phyloP scores from a whole-genome alignment of 2,888 invertebrate genomes.

The Augochlorella aurata region DNA sequence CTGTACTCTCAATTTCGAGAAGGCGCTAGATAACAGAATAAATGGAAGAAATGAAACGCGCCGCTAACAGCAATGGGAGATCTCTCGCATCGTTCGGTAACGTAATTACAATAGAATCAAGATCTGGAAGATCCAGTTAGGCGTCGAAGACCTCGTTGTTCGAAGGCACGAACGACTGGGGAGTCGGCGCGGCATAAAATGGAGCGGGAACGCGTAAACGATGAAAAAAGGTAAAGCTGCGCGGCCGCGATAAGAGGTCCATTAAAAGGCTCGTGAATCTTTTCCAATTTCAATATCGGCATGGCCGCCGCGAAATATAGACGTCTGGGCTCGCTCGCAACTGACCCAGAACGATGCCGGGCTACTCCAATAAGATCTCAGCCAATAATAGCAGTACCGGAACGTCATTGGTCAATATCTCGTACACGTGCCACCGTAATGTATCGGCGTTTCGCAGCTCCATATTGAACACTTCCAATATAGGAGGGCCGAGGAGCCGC shows the following conservation, averaged over 20 bases:
- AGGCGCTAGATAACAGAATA: no score
- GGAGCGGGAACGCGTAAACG: not conserved
- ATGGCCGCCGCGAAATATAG: conserved; percentile 44
- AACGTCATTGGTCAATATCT: conserved; percentile 69
- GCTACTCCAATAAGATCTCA: conserved; percentile 65
- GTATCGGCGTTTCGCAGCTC: conserved; percentile 61
- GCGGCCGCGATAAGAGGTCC: conserved; percentile 14
- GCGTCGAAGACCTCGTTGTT: not conserved
- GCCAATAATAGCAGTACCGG: conserved; percentile 63
- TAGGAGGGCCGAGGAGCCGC: conserved; percentile 29
- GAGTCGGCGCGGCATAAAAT: not conserved
- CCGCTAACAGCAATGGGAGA: no score
- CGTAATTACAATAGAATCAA: no score
- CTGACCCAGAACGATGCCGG: conserved; percentile 59
- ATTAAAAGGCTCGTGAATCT: conserved; percentile 57
- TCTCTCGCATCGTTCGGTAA: no score
- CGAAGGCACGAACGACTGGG: not conserved
- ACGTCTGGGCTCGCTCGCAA: conserved; percentile 30
- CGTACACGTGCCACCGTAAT: conserved; percentile 67
- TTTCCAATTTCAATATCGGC: conserved; percentile 57
- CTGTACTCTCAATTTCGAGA: no score
- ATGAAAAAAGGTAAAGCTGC: conserved; percentile 19
- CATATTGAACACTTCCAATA: conserved; percentile 67
- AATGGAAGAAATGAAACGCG: no score
- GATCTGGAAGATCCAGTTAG: no score